Base-by-base conservation (phyloP, 2,797 vertebrate genomes). In the Notamacropus eugenii region DNA sequence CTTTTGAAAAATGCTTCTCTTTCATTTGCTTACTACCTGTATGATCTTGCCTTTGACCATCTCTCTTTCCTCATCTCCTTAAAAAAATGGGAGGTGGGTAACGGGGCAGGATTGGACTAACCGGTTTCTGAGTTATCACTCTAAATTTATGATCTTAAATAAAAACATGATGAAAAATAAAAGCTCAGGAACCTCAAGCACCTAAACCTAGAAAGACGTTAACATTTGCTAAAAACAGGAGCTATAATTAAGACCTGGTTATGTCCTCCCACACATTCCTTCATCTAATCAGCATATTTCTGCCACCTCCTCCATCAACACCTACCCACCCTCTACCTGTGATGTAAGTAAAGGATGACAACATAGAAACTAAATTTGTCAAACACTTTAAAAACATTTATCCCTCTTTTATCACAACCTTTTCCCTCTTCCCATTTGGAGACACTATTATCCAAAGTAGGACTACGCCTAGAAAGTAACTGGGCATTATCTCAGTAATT, bases 101-200 rank as follows among this genome's bases (percentile, higher is more conserved):
- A 59, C 2, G 58, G 62, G 14, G 4, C 12, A n/a, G 34, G 40
- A 46, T 82, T 82, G 22, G 74, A 40, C 67, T 40, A 74, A n/a
- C 16, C 24, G 9, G 40, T 16, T 82, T 46, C 22, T 27, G 22
- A 82, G 40, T 24, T 82, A 10, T 46, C 8, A 46, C 8, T 40
- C n/a, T 82, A 82, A 74, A 9, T 82, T 82, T 4, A 46, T 82
- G 40, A 82, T 82, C 40, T 82, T 46, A 82, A 82, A 31, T 82
- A 46, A 82, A 82, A 74, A 22, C 67, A 82, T 82, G 22, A 2
- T 82, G n/a, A 67, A 96, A 92, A 93, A 94, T 54, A 56, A 74
- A 93, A 90, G n/a, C 22, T 74, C 54, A 91, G 40, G 24, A 55
- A 74, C 87, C 92, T 92, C 95, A 95, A 95, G 82, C 92, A 87